These are phyloP conservation scores for Lacanobia oleracea DNA, from an alignment of 2,888 invertebrate species.

Conservation along the genomic window DNA sequence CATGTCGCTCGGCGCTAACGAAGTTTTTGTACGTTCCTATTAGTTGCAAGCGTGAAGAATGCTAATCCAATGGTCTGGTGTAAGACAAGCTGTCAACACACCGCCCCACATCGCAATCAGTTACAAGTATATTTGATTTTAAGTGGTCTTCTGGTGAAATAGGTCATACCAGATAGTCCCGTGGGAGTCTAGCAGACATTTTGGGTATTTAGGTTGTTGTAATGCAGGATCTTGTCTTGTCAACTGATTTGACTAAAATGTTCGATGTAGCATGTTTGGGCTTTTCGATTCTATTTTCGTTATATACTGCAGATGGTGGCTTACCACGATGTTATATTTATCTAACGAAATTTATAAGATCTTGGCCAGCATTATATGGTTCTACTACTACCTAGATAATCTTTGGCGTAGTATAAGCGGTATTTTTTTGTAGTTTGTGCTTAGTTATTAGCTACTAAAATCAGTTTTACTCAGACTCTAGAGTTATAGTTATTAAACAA, in stretches of 20 bases:
- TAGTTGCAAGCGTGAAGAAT: constrained; percentile 60
- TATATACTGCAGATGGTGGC: background rate
- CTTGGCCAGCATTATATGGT: too few relatives aligned
- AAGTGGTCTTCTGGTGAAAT: constrained; percentile 49
- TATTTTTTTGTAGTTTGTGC: background rate
- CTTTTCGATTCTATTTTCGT: background rate
- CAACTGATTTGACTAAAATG: constrained; percentile 4
- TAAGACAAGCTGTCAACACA: constrained; percentile 54
- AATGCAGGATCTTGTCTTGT: constrained; percentile 45
- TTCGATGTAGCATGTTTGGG: background rate
- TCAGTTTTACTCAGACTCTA: background rate
- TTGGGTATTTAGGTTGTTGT: constrained; percentile 57
- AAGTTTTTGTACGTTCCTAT: constrained; percentile 62
- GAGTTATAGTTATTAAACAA: constrained; percentile 9
- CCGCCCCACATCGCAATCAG: constrained; percentile 48
- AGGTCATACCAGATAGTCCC: constrained; percentile 48
- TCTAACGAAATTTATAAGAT: too few relatives aligned
- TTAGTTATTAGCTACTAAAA: background rate
- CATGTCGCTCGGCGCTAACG: constrained; percentile 51
- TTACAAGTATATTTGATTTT: constrained; percentile 43
- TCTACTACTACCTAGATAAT: background rate
- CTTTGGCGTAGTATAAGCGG: background rate
- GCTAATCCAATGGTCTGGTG: constrained; percentile 55
- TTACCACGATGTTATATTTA: too few relatives aligned
- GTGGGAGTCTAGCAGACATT: constrained; percentile 47